Evolutionary conservation across 2,113 vertebrate species (phyloP).

Genomic region (Dipodomys spectabilis): DNA sequence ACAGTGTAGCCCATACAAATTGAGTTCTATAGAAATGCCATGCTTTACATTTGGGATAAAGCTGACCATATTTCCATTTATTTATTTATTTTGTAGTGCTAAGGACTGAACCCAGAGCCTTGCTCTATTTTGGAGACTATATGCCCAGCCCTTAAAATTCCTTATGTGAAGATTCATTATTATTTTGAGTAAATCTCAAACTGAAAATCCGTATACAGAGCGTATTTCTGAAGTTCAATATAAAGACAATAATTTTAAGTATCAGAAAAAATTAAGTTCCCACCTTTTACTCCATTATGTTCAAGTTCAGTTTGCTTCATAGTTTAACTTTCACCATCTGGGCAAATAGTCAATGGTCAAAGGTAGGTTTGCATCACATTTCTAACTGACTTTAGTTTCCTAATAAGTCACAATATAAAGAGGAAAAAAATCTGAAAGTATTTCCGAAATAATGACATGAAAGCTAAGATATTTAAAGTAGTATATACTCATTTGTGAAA

Average conservation of each 20-base stretch:
- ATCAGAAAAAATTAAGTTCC: neutral
- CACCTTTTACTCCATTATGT: conserved; percentile 32
- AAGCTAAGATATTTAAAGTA: neutral
- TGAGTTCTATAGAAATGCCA: conserved; percentile 65
- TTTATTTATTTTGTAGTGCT: neutral
- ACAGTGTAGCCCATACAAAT: conserved; percentile 51
- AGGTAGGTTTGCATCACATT: neutral
- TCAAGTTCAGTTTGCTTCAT: conserved; percentile 34
- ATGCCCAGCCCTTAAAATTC: neutral
- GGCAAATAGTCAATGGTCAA: conserved; percentile 25
- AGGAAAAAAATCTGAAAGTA: neutral
- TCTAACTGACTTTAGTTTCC: neutral
- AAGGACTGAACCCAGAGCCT: neutral
- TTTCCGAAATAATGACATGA: conserved; percentile 39
- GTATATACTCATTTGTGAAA: neutral
- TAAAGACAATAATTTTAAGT: conserved; percentile 19
- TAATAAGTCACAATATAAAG: neutral
- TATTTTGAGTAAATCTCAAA: neutral
- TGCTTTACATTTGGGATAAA: conserved; percentile 51
- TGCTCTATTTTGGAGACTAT: neutral
- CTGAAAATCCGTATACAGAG: neutral
- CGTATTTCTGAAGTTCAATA: conserved; percentile 44
- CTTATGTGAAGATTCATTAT: conserved; percentile 27
- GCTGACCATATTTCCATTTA: conserved; percentile 22
- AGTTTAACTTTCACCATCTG: conserved; percentile 48